These are phyloP conservation scores for Hipposideros armiger DNA, from an alignment of 2,113 vertebrate genomes.

Conservation along the genomic window DNA sequence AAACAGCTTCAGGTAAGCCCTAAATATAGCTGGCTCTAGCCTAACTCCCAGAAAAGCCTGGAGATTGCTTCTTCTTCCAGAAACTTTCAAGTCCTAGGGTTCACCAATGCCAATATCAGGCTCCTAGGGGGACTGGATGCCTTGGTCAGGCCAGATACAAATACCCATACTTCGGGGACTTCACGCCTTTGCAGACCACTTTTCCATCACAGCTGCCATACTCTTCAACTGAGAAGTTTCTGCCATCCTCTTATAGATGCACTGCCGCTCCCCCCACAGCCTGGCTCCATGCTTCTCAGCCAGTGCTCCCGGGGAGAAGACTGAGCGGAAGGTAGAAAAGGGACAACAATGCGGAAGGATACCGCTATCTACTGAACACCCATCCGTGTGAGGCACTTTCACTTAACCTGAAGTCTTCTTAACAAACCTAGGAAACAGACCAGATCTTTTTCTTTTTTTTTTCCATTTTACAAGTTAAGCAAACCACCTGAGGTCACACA, in stretches of 20 bases:
- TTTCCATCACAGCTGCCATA: neutral
- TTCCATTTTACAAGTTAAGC: neutral
- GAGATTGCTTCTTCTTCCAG: constrained; percentile 20
- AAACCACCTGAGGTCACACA: neutral
- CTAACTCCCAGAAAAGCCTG: neutral
- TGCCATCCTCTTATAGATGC: neutral
- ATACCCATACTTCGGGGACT: neutral
- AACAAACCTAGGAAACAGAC: neutral
- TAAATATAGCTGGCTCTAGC: constrained; percentile 13
- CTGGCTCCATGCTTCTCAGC: neutral
- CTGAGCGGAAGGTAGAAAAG: neutral
- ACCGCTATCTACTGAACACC: neutral
- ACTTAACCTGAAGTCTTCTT: neutral
- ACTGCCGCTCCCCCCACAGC: neutral
- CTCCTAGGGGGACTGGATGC: neutral
- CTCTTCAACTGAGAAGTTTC: neutral
- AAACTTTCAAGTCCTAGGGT: neutral
- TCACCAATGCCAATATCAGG: constrained; percentile 28
- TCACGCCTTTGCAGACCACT: neutral
- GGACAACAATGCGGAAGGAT: neutral
- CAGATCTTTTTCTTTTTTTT: neutral
- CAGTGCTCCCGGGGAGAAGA: neutral
- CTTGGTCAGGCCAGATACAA: neutral
- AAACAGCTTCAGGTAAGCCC: neutral
- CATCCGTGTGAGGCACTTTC: neutral